These are phyloP conservation scores for Clusia tigrina DNA, from an alignment of 2,888 invertebrate genomes.

Conservation along the genomic window DNA sequence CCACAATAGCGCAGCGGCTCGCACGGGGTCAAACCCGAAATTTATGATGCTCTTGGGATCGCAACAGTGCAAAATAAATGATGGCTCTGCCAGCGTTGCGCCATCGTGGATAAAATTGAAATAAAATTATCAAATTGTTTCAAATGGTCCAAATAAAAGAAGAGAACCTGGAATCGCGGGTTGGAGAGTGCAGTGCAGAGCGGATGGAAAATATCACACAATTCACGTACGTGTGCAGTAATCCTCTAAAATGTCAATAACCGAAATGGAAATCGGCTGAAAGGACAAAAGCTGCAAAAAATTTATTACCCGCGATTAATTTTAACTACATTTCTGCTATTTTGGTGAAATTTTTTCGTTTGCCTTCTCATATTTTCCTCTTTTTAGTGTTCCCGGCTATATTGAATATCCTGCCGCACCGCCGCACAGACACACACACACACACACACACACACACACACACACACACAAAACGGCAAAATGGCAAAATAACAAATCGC, in stretches of 20 bases:
- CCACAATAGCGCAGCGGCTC: too few relatives aligned
- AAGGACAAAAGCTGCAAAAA: background rate
- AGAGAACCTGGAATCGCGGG: background rate
- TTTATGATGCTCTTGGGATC: background rate
- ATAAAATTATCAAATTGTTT: conserved; percentile 13
- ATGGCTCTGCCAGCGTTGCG: background rate
- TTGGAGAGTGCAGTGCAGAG: background rate
- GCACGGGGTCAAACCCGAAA: background rate
- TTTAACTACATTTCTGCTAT: background rate
- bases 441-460: background rate
- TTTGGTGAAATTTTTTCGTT: background rate
- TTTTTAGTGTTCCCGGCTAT: background rate
- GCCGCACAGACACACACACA: background rate
- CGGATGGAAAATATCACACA: background rate
- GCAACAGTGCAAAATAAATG: background rate
- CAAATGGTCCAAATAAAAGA: background rate
- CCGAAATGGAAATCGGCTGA: background rate
- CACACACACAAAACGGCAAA: background rate
- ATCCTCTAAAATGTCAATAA: background rate
- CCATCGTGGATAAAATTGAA: conserved; percentile 6
- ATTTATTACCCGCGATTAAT: conserved; percentile 6
- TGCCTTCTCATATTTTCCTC: background rate
- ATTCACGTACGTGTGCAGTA: too few relatives aligned
- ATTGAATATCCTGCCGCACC: background rate
- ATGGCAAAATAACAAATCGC: background rate